Percentiles rank a stretch among this genome's conserved stretches.
Evolutionary conservation across 2,888 invertebrate genomes (phyloP).

Genomic region (Tricholauxania praeusta): DNA sequence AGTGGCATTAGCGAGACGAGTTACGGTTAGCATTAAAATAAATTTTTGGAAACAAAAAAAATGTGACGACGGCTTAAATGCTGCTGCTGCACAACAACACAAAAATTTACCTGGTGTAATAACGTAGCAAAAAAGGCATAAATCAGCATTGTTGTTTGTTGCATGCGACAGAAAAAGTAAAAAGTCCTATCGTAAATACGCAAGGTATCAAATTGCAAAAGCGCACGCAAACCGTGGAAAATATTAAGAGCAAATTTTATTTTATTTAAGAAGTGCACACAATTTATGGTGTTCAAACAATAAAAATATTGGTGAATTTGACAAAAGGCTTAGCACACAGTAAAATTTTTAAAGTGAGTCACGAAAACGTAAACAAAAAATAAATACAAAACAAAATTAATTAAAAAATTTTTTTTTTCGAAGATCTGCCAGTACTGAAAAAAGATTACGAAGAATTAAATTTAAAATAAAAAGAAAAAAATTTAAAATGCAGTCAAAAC

Average conservation of each 20-base stretch:
- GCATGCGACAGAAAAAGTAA: conserved; percentile 23
- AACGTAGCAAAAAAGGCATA: conserved; percentile 13
- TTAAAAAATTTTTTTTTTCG: conserved; percentile 9
- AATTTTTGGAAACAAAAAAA: background rate
- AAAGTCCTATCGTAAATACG: conserved; percentile 14
- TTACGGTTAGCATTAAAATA: conserved; percentile 4
- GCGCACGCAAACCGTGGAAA: conserved; percentile 1
- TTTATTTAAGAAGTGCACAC: conserved; percentile 22
- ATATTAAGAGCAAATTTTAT: background rate
- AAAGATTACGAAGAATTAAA: conserved; percentile 6
- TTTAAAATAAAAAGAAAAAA: background rate
- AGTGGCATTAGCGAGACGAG: background rate
- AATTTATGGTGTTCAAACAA: background rate
- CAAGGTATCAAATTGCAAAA: conserved; percentile 16
- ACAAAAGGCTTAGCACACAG: background rate
- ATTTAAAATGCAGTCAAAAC: conserved; percentile 24
- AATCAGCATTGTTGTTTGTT: conserved; percentile 15
- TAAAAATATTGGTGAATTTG: conserved; percentile 3
- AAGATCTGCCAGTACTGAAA: background rate
- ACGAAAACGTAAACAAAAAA: background rate
- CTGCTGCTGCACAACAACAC: background rate
- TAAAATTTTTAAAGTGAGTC: background rate
- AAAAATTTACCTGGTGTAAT: background rate
- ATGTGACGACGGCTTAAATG: background rate
- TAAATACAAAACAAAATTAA: background rate